Percentiles rank a stretch among this genome's conserved stretches.
phyloP scores from a whole-genome alignment of 2,888 invertebrate species.

The Branchellion lobata region DNA sequence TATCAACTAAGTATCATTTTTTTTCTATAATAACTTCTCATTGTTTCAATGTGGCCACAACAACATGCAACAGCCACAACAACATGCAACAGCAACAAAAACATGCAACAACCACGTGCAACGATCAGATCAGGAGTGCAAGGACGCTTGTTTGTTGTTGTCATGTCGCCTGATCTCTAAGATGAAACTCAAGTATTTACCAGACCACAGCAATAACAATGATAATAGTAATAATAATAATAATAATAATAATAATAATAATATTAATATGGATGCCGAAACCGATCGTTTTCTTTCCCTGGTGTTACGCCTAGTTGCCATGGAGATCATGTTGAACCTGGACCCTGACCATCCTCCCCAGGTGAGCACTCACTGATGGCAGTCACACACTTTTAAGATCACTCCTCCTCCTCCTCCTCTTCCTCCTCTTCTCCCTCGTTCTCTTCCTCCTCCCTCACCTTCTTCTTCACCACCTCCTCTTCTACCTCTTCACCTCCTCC shows the following conservation, averaged over 20 bases:
- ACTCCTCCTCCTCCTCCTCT: not conserved
- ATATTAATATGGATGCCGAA: not conserved
- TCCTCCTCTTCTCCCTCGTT: not conserved
- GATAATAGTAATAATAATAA: not conserved
- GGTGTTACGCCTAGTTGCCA: not conserved
- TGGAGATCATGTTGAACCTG: conserved; percentile 3
- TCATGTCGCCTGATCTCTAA: not conserved
- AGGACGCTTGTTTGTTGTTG: conserved; percentile 2
- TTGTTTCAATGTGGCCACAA: too few species aligned
- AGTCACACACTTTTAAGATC: not conserved
- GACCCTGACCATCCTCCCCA: conserved; percentile 11
- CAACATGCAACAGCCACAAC: too few species aligned
- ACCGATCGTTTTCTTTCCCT: not conserved
- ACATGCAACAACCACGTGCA: too few species aligned
- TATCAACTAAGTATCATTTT: too few species aligned
- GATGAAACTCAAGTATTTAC: not conserved
- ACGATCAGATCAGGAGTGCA: not conserved
- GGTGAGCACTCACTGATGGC: not conserved
- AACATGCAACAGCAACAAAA: not conserved
- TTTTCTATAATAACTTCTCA: too few species aligned
- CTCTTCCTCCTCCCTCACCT: not conserved
- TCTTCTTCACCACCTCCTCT: not conserved
- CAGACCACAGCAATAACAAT: not conserved
- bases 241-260: conserved; percentile 4
- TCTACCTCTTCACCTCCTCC: too few species aligned